These are phyloP conservation scores for Drosophila ficusphila DNA, from an alignment of 1,140 invertebrate species.

Conservation along the genomic window DNA sequence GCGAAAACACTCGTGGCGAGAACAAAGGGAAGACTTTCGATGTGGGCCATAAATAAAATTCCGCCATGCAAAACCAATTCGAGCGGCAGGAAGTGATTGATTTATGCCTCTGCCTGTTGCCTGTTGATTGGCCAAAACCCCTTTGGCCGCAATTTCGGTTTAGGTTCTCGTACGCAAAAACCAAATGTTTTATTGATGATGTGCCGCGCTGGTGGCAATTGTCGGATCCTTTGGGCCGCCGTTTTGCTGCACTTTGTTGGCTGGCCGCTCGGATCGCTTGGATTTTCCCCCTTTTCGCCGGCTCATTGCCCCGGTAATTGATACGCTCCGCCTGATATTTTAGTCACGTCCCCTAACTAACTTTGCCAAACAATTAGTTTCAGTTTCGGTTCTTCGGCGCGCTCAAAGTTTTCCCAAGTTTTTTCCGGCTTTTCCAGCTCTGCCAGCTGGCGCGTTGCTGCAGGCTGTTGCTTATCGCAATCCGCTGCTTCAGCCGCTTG, in stretches of 20 bases:
- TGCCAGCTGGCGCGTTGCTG: constrained; percentile 22
- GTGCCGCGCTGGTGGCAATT: constrained; percentile 60
- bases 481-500: constrained; percentile 28
- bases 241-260: constrained; percentile 23
- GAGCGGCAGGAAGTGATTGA: constrained; percentile 75
- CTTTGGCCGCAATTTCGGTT: constrained; percentile 68
- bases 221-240: constrained; percentile 17
- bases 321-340: constrained; percentile 60
- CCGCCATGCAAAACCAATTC: constrained; percentile 73
- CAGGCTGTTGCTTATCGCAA: constrained; percentile 54
- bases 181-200: constrained; percentile 78
- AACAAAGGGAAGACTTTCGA: constrained; percentile 32
- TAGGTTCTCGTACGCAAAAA: constrained; percentile 47
- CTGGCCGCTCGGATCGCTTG: constrained; percentile 27
- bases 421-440: constrained; percentile 29
- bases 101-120: constrained; percentile 67
- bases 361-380: constrained; percentile 78
- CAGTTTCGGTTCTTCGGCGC: constrained; percentile 46
- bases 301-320: constrained; percentile 70
- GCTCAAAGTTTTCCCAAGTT: constrained; percentile 52
- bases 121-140: constrained; percentile 28
- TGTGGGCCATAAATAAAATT: constrained; percentile 38
- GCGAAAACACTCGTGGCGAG: constrained; percentile 33
- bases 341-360: constrained; percentile 70
- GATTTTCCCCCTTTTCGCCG: too few species aligned